Evolutionary conservation across 2,797 vertebrate genomes (phyloP).

Genomic region (Nothura maculosa): DNA sequence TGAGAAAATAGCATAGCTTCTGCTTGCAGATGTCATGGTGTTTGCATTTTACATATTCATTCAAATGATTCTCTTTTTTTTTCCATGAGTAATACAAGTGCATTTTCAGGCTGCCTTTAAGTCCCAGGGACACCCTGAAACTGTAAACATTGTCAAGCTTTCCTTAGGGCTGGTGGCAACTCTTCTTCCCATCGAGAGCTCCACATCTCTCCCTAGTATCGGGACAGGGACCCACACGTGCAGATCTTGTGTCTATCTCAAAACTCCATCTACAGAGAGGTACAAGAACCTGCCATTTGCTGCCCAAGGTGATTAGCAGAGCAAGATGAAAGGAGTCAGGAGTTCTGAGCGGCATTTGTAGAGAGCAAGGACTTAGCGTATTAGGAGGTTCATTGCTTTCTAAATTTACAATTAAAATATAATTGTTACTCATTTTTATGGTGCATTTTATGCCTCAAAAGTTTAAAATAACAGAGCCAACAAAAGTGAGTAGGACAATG

Average conservation of each 20-base stretch:
- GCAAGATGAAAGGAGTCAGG: not conserved
- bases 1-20: slow-evolving; percentile 43
- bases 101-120: slow-evolving; percentile 3
- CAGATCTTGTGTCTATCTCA: not conserved
- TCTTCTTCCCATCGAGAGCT: not conserved
- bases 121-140: slow-evolving; percentile 1
- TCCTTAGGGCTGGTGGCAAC: not conserved
- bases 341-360: not conserved
- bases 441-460: not conserved
- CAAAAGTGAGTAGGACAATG: not conserved
- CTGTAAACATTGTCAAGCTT: not conserved
- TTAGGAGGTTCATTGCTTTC: not conserved
- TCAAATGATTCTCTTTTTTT: slow-evolving; percentile 26
- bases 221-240: not conserved
- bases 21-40: slow-evolving; percentile 66
- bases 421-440: not conserved
- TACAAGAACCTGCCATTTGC: not conserved
- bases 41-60: slow-evolving; percentile 67
- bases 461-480: not conserved
- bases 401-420: not conserved
- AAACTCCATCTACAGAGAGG: not conserved
- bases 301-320: not conserved
- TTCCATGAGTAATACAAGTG: slow-evolving; percentile 21
- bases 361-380: not conserved
- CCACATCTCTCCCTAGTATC: too few relatives aligned